Evolutionary conservation across 2,113 vertebrate genomes (phyloP).

Genomic region (Brevimyrus niger): DNA sequence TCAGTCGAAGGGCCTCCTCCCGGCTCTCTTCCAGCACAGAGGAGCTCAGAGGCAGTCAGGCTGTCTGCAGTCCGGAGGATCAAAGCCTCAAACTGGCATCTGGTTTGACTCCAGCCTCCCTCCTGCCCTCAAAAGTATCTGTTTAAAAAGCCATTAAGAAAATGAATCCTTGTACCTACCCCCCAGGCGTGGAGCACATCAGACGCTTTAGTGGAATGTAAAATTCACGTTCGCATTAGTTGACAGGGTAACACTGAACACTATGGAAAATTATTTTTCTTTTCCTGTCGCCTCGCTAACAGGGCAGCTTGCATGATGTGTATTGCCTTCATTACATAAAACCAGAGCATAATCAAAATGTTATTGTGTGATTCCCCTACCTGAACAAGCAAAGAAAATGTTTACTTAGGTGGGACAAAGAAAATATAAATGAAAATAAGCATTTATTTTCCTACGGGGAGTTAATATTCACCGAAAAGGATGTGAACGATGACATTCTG

Average conservation of each 20-base stretch:
- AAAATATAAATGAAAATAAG: not conserved
- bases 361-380: not conserved
- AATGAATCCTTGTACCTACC: constrained; percentile 60
- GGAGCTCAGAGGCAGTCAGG: constrained; percentile 72
- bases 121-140: constrained; percentile 60
- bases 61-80: constrained; percentile 73
- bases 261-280: not conserved
- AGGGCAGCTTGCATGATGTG: not conserved
- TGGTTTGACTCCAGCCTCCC: constrained; percentile 74
- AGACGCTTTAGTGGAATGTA: constrained; percentile 11
- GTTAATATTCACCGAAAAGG: not conserved
- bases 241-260: not conserved
- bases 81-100: constrained; percentile 70
- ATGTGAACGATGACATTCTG: not conserved
- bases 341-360: not conserved
- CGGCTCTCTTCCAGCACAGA: constrained; percentile 67
- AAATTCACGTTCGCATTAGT: not conserved
- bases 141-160: constrained; percentile 71
- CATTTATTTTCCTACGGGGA: not conserved
- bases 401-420: not conserved
- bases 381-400: not conserved
- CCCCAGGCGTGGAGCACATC: constrained; percentile 43
- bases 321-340: not conserved
- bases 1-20: constrained; percentile 70
- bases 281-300: not conserved